phyloP scores from a whole-genome alignment of 2,888 invertebrate species.

The Agrotis puta region DNA sequence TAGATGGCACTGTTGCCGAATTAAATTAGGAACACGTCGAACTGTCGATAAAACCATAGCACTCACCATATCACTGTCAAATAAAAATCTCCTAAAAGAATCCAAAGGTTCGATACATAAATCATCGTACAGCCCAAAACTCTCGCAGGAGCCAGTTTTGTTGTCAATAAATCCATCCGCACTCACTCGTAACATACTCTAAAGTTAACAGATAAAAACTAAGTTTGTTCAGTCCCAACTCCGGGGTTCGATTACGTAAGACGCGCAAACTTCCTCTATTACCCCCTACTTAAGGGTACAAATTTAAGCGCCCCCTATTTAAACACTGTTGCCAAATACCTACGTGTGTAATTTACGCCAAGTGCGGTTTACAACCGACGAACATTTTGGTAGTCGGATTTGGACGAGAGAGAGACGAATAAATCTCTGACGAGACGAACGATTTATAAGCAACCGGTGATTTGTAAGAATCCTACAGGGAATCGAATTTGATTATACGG shows the following conservation, averaged over 20 bases:
- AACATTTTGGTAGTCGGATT: conserved; percentile 68
- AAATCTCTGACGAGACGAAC: conserved; percentile 82
- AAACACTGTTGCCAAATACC: conserved; percentile 83
- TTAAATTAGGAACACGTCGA: neutral
- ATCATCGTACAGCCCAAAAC: conserved; percentile 56
- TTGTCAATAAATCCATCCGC: conserved; percentile 80
- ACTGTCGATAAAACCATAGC: conserved; percentile 21
- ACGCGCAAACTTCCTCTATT: conserved; percentile 82
- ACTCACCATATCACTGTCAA: conserved; percentile 35
- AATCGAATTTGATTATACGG: conserved; percentile 79
- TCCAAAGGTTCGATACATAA: conserved; percentile 53
- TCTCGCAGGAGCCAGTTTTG: conserved; percentile 67
- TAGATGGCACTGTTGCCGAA: too few relatives aligned
- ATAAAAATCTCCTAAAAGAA: conserved; percentile 42
- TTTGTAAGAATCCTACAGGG: conserved; percentile 84
- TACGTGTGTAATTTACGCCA: conserved; percentile 83
- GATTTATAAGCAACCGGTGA: conserved; percentile 87
- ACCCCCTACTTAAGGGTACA: conserved; percentile 81
- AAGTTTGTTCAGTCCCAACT: conserved; percentile 77
- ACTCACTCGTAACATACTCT: conserved; percentile 77
- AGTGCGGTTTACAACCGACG: conserved; percentile 80
- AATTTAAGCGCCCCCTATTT: conserved; percentile 81
- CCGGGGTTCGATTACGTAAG: conserved; percentile 82
- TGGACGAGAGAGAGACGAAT: conserved; percentile 75
- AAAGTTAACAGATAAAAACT: conserved; percentile 86